Conservation (phyloP, 1,140 invertebrate genomes). For the Bombus superbus region DNA sequence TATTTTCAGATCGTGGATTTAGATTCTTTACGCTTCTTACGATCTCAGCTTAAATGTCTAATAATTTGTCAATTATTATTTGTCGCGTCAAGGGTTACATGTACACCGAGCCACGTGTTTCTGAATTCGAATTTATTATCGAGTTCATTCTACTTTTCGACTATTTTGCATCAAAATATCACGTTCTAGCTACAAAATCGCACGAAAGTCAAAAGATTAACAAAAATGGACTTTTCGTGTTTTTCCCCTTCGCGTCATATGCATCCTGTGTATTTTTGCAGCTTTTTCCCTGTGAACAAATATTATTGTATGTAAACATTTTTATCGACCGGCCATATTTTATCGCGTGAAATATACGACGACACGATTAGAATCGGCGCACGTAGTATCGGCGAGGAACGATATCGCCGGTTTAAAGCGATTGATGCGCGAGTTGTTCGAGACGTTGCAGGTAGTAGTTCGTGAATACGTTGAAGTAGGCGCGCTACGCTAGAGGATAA, state of each 20-base stretch:
- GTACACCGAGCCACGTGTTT: too few species aligned
- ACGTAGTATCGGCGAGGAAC: not conserved
- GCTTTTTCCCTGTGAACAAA: too few species aligned
- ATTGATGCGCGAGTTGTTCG: constrained; percentile 1
- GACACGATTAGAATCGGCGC: not conserved
- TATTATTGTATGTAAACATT: too few species aligned
- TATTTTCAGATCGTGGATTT: not conserved
- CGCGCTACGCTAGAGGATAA: not conserved
- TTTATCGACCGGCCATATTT: not conserved
- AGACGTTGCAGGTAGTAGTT: not conserved
- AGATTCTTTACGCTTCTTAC: not conserved
- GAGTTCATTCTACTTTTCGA: too few species aligned
- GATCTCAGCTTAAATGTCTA: not conserved
- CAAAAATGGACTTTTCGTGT: not conserved
- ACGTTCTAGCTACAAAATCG: too few species aligned
- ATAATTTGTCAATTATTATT: not conserved
- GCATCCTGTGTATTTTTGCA: not conserved
- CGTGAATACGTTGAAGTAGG: constrained; percentile 27
- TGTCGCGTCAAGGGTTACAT: too few species aligned
- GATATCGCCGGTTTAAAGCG: not conserved
- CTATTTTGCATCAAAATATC: too few species aligned
- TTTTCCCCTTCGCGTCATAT: not conserved
- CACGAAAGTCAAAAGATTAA: not conserved
- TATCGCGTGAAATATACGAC: not conserved
- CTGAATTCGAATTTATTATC: not conserved